Evolutionary conservation across 2,797 vertebrate genomes (phyloP).

Genomic region (Odontamblyopus lacepedii): DNA sequence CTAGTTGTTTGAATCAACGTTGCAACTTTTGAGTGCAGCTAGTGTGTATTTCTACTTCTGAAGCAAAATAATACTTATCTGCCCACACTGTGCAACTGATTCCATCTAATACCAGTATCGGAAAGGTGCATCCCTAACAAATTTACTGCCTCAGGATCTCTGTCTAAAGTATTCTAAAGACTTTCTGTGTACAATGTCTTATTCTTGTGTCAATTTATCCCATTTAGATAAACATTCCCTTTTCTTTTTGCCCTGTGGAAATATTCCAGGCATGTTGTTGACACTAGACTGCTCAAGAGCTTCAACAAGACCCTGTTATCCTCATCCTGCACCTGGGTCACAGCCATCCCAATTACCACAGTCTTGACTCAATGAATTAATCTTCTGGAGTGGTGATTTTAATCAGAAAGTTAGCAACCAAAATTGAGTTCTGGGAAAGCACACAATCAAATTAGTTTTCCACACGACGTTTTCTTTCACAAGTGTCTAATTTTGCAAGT

Average conservation of each 20-base stretch:
- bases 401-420: not conserved
- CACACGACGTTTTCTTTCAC: not conserved
- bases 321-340: conserved; percentile 6
- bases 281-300: conserved; percentile 4
- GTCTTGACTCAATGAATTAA: conserved; percentile 5
- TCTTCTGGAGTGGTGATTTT: conserved; percentile 4
- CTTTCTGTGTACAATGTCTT: not conserved
- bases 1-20: too few relatives aligned
- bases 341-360: conserved; percentile 7
- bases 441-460: conserved; percentile 1
- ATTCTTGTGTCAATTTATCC: not conserved
- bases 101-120: too few relatives aligned
- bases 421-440: conserved; percentile 5
- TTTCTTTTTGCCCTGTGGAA: not conserved
- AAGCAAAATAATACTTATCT: too few relatives aligned
- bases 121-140: too few relatives aligned
- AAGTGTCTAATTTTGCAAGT: not conserved
- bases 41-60: too few relatives aligned
- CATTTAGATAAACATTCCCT: not conserved
- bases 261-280: not conserved
- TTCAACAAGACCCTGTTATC: conserved; percentile 9
- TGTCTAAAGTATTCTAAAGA: too few relatives aligned
- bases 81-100: too few relatives aligned
- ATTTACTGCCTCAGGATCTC: too few relatives aligned
- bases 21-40: too few relatives aligned